Evolutionary conservation across 2,888 invertebrate species (phyloP).

Genomic region (Crematogaster levior): DNA sequence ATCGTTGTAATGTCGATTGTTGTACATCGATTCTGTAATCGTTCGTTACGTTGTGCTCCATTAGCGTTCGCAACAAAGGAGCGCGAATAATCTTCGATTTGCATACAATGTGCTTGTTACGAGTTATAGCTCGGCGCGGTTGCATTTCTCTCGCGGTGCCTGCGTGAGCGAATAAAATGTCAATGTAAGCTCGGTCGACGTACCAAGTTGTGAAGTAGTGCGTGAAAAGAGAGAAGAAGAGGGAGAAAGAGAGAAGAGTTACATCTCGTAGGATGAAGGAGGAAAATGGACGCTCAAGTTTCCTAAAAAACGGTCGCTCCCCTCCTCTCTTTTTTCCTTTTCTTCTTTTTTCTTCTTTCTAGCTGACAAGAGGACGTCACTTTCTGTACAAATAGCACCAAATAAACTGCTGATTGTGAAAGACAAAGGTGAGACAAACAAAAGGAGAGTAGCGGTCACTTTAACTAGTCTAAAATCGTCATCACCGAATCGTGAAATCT

Average conservation of each 20-base stretch:
- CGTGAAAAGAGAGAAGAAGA: background rate
- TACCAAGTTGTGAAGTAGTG: slow-evolving; percentile 21
- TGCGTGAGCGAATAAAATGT: slow-evolving; percentile 31
- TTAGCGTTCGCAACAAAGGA: slow-evolving; percentile 28
- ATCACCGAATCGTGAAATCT: background rate
- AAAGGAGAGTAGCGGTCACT: background rate
- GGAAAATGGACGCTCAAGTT: background rate
- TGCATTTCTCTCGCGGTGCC: slow-evolving; percentile 12
- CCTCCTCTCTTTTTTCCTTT: background rate
- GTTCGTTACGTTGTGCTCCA: slow-evolving; percentile 27
- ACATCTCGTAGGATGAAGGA: background rate
- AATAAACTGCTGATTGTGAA: background rate
- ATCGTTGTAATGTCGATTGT: background rate
- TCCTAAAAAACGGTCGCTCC: background rate
- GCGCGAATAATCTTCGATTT: slow-evolving; percentile 43
- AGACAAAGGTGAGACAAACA: background rate
- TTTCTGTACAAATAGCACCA: background rate
- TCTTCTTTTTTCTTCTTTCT: background rate
- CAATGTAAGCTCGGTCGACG: slow-evolving; percentile 18
- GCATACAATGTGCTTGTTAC: slow-evolving; percentile 51
- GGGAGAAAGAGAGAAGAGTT: background rate
- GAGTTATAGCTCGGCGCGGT: slow-evolving; percentile 15
- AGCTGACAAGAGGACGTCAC: background rate
- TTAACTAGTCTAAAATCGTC: slow-evolving; percentile 7
- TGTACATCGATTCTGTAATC: slow-evolving; percentile 14